Evolutionary conservation across 2,113 vertebrate genomes (phyloP), one percentile per base, ranked within the genome.

Genomic region (Sinosuthora webbiana): DNA sequence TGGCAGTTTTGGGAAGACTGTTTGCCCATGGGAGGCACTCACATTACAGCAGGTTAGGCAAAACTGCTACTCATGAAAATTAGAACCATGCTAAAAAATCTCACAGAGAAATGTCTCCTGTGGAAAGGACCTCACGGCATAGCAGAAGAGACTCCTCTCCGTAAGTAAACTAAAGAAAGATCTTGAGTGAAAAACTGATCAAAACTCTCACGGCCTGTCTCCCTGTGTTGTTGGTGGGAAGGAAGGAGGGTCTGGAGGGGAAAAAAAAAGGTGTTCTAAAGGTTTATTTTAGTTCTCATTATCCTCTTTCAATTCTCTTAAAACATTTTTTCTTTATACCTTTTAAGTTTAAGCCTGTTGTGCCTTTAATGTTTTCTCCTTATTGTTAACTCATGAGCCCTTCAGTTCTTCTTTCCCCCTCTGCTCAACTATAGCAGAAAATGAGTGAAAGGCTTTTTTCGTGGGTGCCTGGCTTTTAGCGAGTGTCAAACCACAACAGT

Each of bases 41-140:
- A 20, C 2, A 1, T 55, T 55, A 27, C 52, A 44, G 70, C 30
- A 56, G 39, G 30, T n/a, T 2, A 0, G 52, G 52, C 9, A 8
- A 23, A 24, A 33, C 5, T 42, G 39, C 70, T n/a, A 20, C 23
- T 73, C 39, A 7, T 73, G 23, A n/a, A 55, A 44, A 56, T n/a
- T 21, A 25, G 31, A 44, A n/a, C 70, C 31, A 44, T 3, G 4
- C 23, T 56, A 14, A 13, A 27, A 21, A 76, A 76, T 21, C 47
- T 37, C 42, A 47, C 15, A 24, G 42, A 60, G 42, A 47, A 44
- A 19, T n/a, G 7, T 56, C 31, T 56, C 70, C 52, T 1, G 0
- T 44, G 23, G 37, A 12, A 42, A 55, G 22, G 30, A 42, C 37
- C 30, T 13, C 50, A 55, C 0, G 1, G 31, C 31, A 27, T 16